These are phyloP conservation scores for Saccostrea glomerata DNA, from an alignment of 1,140 invertebrate species.

Conservation along the genomic window DNA sequence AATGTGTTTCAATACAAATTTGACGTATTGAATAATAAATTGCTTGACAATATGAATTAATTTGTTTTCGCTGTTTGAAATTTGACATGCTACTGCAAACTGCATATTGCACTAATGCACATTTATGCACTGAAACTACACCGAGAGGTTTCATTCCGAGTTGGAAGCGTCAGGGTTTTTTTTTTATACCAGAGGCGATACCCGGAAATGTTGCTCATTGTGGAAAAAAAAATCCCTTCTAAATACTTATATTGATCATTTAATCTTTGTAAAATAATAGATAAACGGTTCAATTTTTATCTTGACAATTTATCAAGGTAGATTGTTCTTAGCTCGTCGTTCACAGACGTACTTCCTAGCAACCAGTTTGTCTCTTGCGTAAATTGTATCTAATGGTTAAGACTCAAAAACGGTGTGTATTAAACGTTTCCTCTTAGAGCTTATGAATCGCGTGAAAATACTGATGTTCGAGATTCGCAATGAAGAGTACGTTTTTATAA, in stretches of 20 bases:
- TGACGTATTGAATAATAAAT: too few species aligned
- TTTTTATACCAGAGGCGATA: background rate
- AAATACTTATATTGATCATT: background rate
- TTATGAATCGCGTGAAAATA: too few species aligned
- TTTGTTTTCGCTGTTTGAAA: too few species aligned
- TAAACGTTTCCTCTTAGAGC: too few species aligned
- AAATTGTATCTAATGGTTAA: background rate
- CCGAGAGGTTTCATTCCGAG: background rate
- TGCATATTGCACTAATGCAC: background rate
- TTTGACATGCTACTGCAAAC: too few species aligned
- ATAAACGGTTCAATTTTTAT: background rate
- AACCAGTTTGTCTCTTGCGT: conserved; percentile 2
- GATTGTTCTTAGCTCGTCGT: background rate
- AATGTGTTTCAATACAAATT: too few species aligned
- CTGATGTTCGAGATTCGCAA: too few species aligned
- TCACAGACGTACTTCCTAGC: background rate
- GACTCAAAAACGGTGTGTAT: background rate
- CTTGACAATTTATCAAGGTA: background rate
- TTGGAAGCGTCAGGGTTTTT: background rate
- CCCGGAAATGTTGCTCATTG: background rate
- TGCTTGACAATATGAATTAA: too few species aligned
- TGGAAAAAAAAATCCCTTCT: background rate
- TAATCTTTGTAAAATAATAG: background rate
- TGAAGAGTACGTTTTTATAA: background rate
- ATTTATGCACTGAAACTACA: background rate